A percentile compares a stretch with the other conserved stretches of the same genome.
These are phyloP conservation scores for Octopus bimaculoides DNA, from an alignment of 1,140 invertebrate genomes.

Conservation along the genomic window DNA sequence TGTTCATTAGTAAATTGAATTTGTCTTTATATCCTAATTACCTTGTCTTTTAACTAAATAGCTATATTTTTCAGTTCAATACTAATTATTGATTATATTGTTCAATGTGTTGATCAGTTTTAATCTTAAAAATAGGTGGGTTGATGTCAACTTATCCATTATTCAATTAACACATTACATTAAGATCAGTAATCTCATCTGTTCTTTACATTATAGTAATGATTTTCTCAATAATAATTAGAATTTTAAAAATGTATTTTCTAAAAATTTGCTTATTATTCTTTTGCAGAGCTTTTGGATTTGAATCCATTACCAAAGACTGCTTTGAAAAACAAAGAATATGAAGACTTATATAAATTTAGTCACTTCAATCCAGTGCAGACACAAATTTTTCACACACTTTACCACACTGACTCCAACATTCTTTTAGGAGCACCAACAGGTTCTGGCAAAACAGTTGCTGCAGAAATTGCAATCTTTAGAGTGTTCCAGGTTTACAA, in stretches of 20 bases:
- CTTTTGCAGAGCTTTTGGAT: constrained; percentile 75
- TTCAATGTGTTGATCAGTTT: too few relatives aligned
- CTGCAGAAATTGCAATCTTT: constrained; percentile 97
- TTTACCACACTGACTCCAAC: constrained; percentile 95
- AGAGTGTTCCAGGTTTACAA: constrained; percentile 84
- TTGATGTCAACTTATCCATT: too few relatives aligned
- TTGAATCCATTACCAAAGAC: constrained; percentile 85
- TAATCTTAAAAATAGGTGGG: too few relatives aligned
- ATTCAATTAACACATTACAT: too few relatives aligned
- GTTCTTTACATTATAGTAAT: too few relatives aligned
- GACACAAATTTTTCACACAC: constrained; percentile 95
- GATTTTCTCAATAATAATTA: too few relatives aligned
- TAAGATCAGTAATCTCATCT: too few relatives aligned
- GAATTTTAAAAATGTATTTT: not conserved
- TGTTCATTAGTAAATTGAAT: too few relatives aligned
- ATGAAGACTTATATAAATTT: constrained; percentile 85
- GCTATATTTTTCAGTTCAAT: too few relatives aligned
- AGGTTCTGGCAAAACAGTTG: constrained; percentile 98
- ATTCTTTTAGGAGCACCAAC: constrained; percentile 95
- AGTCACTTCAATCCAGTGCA: constrained; percentile 98
- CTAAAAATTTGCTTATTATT: constrained; percentile 3
- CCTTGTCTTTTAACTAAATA: too few relatives aligned
- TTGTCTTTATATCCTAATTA: too few relatives aligned
- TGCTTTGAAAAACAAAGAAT: constrained; percentile 74
- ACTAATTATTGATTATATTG: too few relatives aligned